Conservation (phyloP, 1,140 invertebrate species). For the Hycleus phaleratus region DNA sequence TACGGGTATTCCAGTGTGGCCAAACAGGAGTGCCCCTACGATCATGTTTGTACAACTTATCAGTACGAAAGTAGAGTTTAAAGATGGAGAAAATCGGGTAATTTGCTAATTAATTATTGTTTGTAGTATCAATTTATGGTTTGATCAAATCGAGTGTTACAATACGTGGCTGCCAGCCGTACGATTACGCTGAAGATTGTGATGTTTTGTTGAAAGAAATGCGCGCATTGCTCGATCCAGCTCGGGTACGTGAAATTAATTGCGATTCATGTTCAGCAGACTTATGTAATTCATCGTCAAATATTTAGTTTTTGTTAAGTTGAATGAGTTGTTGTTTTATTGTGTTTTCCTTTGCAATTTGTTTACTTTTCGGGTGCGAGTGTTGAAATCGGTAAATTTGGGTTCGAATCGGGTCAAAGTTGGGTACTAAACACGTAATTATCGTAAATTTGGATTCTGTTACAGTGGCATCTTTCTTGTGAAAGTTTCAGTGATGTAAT, state of each 20-base stretch:
- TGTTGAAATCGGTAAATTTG: too few relatives aligned
- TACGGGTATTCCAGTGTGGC: constrained; percentile 6
- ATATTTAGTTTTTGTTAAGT: neutral
- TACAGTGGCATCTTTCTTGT: too few relatives aligned
- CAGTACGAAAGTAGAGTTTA: constrained; percentile 8
- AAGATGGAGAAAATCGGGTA: too few relatives aligned
- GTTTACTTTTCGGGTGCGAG: too few relatives aligned
- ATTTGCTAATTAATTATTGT: too few relatives aligned
- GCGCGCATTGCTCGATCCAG: constrained; percentile 3
- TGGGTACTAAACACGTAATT: too few relatives aligned
- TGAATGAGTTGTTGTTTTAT: too few relatives aligned
- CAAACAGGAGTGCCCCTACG: constrained; percentile 7
- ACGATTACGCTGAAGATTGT: constrained; percentile 1
- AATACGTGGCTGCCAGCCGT: constrained; percentile 5
- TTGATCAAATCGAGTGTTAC: constrained; percentile 5
- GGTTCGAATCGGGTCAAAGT: too few relatives aligned
- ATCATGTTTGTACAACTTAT: constrained; percentile 5
- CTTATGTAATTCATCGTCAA: constrained; percentile 7
- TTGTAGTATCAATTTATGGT: constrained; percentile 8
- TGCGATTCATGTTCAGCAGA: constrained; percentile 6
- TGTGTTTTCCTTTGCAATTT: too few relatives aligned
- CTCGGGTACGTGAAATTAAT: constrained; percentile 6
- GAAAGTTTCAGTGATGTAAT: too few relatives aligned
- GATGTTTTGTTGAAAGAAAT: constrained; percentile 3
- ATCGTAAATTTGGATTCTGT: too few relatives aligned